Evolutionary conservation across 2,888 invertebrate species (phyloP).

Genomic region (Serripes groenlandicus): DNA sequence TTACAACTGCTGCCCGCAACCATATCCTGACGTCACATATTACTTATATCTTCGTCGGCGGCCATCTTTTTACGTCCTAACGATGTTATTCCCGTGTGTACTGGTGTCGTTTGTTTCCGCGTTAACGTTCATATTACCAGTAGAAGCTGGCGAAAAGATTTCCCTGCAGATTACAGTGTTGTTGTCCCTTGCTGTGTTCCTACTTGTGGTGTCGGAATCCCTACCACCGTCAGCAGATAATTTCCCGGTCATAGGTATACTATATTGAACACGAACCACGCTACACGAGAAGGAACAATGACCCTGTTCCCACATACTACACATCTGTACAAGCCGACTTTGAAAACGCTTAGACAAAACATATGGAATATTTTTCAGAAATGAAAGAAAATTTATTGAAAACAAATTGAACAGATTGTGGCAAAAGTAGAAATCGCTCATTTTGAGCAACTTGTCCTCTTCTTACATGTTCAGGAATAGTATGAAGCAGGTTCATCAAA

Average conservation of each 20-base stretch:
- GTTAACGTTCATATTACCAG: slow-evolving; percentile 68
- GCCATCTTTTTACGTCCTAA: slow-evolving; percentile 78
- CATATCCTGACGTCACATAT: slow-evolving; percentile 71
- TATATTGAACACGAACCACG: no score
- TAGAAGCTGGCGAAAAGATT: slow-evolving; percentile 74
- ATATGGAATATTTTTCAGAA: no score
- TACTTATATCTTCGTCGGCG: slow-evolving; percentile 66
- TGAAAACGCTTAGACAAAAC: no score
- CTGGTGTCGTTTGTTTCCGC: slow-evolving; percentile 72
- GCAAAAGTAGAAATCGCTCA: no score
- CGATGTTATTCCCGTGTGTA: slow-evolving; percentile 80
- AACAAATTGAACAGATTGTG: no score
- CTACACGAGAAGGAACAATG: no score
- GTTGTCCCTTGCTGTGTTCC: slow-evolving; percentile 83
- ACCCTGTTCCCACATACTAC: no score
- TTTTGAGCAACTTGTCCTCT: no score
- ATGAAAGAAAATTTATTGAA: no score
- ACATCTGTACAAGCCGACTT: no score
- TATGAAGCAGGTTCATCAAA: no score
- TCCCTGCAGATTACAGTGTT: slow-evolving; percentile 83
- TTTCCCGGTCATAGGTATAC: slow-evolving; percentile 83
- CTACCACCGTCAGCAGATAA: slow-evolving; percentile 83
- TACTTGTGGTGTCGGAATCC: slow-evolving; percentile 82
- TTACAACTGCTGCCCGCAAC: slow-evolving; percentile 69
- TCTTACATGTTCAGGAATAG: no score